Conservation (phyloP, 2,113 vertebrate genomes). For the Bubo blakistoni region DNA sequence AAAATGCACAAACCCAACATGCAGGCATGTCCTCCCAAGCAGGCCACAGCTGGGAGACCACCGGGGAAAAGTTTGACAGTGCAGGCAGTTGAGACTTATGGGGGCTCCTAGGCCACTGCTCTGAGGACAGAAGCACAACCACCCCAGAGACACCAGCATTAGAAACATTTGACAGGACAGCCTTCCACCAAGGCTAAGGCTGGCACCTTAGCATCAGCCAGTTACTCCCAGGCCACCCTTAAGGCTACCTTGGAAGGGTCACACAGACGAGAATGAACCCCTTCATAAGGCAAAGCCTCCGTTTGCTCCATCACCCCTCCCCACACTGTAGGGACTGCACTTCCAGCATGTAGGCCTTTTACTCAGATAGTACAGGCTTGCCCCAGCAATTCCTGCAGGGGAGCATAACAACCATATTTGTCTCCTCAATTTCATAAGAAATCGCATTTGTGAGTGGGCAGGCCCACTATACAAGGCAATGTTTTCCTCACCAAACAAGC, state of each 20-base stretch:
- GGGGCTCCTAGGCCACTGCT: neutral
- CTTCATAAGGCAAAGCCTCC: neutral
- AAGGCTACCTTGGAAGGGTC: neutral
- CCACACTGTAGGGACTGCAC: rapidly evolving
- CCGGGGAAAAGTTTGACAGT: neutral
- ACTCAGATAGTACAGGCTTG: neutral
- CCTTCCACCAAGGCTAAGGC: neutral
- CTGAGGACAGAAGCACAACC: neutral
- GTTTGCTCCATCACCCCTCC: neutral
- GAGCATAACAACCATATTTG: neutral
- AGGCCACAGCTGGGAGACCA: neutral
- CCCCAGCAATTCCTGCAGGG: neutral
- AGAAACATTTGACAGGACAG: neutral
- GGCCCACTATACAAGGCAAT: neutral
- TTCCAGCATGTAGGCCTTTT: neutral
- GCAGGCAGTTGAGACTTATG: neutral
- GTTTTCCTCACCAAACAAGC: neutral
- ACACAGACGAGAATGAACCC: neutral
- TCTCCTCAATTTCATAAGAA: neutral
- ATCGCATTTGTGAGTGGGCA: neutral
- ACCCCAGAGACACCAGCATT: neutral
- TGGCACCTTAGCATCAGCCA: neutral
- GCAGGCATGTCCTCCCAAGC: neutral
- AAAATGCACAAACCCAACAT: neutral
- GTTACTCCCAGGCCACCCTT: neutral